Base-by-base conservation (phyloP, 2,113 vertebrate genomes). In the Oncorhynchus nerka region DNA sequence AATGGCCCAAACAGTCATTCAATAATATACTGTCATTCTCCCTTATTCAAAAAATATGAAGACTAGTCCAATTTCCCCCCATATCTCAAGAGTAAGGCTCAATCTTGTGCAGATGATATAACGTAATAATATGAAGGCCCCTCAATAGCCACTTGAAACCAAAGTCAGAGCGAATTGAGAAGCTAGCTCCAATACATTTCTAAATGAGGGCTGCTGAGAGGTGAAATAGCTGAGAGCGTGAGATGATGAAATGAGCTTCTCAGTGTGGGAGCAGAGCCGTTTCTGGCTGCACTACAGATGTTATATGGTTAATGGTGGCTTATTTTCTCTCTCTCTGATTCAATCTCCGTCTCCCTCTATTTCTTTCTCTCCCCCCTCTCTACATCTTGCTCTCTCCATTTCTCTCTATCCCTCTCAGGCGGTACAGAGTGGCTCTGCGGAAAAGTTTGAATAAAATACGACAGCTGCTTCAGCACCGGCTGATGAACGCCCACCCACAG, bases 361-460 rank as follows among this genome's bases (percentile, higher is more conserved):
- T 3, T 11, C n/a, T 24, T 24, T 70, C 68, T 70, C 68, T 20
- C 3, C 30, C 20, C 39, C 22, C 16, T 11, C 20, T 22, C 68
- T 70, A 12, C 22, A 19, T 48, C 45, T 22, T 11, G 45, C 68
- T 16, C 4, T 15, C 24, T 32, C 65, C 5, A 3, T 67, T 24
- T 15, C 65, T 26, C 19, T 28, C 61, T 51, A 16, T 62, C 75
- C 68, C 16, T 80, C 48, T 78, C 79, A 91, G 90, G 70, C 89
- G 88, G 57, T 90, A 92, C 79, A 89, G 85, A 76, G 84, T 76
- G 6, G 86, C 86, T 7, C 75, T 92, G 26, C 78, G 66, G 39
- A 82, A 85, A 39, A 86, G 79, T 32, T 72, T 86, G 76, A 77
- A 76, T 71, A 91, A 83, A 75, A 71, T 91, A 12, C 73, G 73